A percentile compares a stretch with the other conserved stretches of the same genome.
Conservation (phyloP, 2,888 invertebrate genomes). For the Eupithecia centaureata region DNA sequence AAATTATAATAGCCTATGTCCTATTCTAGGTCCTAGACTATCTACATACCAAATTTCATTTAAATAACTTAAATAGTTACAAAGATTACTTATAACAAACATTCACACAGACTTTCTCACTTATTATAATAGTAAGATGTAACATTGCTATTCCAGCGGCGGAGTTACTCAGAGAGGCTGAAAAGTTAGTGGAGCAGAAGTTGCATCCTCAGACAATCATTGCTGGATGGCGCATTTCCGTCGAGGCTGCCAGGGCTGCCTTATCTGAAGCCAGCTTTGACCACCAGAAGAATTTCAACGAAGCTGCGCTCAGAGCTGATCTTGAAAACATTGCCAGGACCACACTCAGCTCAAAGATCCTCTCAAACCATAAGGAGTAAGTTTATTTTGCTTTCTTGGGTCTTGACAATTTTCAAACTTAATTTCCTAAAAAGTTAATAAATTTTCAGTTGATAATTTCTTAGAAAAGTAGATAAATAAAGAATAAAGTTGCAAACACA, state of each 20-base stretch:
- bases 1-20: no score
- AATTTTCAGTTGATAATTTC: no score
- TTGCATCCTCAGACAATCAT: conserved; percentile 99
- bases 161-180: conserved; percentile 97
- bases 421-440: no score
- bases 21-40: conserved; percentile 16
- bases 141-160: conserved; percentile 85
- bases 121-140: no score
- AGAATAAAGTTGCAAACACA: no score
- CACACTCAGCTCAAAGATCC: conserved; percentile 98
- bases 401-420: no score
- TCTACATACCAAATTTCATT: no score
- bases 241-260: conserved; percentile 92
- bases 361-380: conserved; percentile 97
- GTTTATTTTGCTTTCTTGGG: conserved; percentile 37
- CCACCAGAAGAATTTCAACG: conserved; percentile 88
- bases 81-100: no score
- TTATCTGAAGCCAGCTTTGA: conserved; percentile 91
- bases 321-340: conserved; percentile 98
- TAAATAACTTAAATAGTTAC: no score
- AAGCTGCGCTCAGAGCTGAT: conserved; percentile 92
- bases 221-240: conserved; percentile 96
- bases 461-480: no score
- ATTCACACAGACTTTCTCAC: no score
- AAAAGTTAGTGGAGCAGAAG: conserved; percentile 95